phyloP scores from a whole-genome alignment of 2,888 invertebrate species.

The Ennomos quercinarius region DNA sequence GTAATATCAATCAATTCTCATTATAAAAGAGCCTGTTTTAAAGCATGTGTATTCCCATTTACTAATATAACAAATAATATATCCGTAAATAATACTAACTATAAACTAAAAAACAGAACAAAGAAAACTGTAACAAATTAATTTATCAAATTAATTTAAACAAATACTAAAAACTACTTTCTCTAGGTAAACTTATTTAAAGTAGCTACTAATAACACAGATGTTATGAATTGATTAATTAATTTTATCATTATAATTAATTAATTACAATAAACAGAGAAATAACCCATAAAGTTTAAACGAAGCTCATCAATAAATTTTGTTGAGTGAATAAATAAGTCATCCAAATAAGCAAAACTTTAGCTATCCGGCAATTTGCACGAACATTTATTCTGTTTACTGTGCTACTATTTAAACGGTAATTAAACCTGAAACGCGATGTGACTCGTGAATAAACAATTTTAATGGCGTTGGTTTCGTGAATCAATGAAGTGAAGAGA shows the following conservation, averaged over 20 bases:
- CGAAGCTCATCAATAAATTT: neutral
- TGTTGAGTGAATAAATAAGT: slow-evolving; percentile 3
- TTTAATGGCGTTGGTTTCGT: slow-evolving; percentile 19
- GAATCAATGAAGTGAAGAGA: slow-evolving; percentile 25
- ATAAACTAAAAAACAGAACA: slow-evolving; percentile 24
- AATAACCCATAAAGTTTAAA: neutral
- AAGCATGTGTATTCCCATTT: slow-evolving; percentile 29
- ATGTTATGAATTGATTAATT: too few relatives aligned
- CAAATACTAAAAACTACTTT: neutral
- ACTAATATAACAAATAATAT: slow-evolving; percentile 20
- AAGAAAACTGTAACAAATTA: slow-evolving; percentile 8
- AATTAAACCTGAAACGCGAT: slow-evolving; percentile 15
- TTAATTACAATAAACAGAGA: neutral
- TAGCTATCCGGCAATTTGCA: neutral
- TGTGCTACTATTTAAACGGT: slow-evolving; percentile 2
- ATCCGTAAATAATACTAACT: slow-evolving; percentile 5
- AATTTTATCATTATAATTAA: too few relatives aligned
- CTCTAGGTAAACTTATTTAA: neutral
- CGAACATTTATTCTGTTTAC: slow-evolving; percentile 1
- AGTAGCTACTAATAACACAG: neutral
- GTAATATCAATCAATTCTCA: slow-evolving; percentile 7
- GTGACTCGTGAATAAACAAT: slow-evolving; percentile 30
- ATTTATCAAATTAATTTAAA: neutral
- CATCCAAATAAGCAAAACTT: slow-evolving; percentile 2
- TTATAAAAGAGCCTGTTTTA: slow-evolving; percentile 7